Percentiles rank a stretch among this genome's conserved stretches.
phyloP scores from a whole-genome alignment of 2,113 vertebrate genomes.

The Dermatemys mawii region DNA sequence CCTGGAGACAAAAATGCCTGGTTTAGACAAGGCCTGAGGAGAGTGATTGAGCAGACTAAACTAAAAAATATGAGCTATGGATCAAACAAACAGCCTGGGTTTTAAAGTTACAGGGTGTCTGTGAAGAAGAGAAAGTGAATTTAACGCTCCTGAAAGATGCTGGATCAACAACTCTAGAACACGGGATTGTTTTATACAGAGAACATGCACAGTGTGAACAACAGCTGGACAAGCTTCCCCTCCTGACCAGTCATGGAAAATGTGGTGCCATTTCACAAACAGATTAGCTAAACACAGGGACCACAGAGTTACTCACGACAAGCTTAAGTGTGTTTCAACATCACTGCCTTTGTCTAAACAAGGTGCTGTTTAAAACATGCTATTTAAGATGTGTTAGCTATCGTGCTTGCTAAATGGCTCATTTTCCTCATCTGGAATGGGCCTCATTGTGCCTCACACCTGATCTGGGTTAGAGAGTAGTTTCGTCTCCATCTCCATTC shows the following conservation, averaged over 20 bases:
- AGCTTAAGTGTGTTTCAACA: background rate
- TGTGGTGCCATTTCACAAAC: background rate
- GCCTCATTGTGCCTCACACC: background rate
- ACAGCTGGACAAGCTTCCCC: background rate
- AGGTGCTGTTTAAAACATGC: background rate
- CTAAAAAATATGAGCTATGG: accelerated
- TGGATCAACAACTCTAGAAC: background rate
- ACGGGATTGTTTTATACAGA: background rate
- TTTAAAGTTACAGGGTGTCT: background rate
- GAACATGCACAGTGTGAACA: background rate
- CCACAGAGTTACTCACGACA: background rate
- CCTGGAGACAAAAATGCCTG: background rate
- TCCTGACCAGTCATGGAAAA: background rate
- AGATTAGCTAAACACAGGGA: background rate
- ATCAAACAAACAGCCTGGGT: background rate
- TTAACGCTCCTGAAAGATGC: background rate
- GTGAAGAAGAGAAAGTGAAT: background rate
- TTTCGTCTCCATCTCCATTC: background rate
- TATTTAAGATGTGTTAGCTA: background rate
- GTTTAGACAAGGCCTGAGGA: background rate
- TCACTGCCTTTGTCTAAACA: background rate
- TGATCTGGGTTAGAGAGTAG: accelerated
- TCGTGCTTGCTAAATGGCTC: background rate
- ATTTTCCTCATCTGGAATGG: background rate
- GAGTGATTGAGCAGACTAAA: accelerated